Conservation (phyloP, 2,113 vertebrate genomes). For the Macquaria ambigua region DNA sequence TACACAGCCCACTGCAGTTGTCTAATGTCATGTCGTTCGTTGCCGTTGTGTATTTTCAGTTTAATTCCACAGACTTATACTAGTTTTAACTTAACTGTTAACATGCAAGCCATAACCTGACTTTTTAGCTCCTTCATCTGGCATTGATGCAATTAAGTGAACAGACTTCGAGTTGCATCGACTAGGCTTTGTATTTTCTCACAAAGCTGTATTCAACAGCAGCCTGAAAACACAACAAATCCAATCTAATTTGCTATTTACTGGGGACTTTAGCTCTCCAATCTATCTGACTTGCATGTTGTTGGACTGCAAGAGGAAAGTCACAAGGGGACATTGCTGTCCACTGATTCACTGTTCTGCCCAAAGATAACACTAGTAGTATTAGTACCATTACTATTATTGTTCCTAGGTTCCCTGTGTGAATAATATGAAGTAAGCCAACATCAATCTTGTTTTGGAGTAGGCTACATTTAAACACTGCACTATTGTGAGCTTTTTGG, state of each 20-base stretch:
- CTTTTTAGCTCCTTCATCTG: background rate
- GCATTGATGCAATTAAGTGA: background rate
- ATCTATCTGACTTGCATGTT: background rate
- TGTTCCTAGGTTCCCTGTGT: background rate
- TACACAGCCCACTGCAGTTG: too few species aligned
- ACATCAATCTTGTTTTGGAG: background rate
- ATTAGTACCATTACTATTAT: background rate
- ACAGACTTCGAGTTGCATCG: too few species aligned
- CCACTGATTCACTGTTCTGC: background rate
- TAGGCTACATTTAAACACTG: background rate
- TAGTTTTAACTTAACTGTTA: background rate
- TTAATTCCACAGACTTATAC: background rate
- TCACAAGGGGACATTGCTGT: background rate
- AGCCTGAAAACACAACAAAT: background rate
- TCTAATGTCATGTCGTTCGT: too few species aligned
- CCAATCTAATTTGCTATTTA: background rate
- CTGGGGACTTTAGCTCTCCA: background rate
- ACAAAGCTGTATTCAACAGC: background rate
- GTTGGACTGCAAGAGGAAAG: background rate
- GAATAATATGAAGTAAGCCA: background rate
- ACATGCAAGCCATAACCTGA: background rate
- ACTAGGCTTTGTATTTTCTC: background rate
- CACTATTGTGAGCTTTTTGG: background rate
- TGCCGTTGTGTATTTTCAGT: too few species aligned
- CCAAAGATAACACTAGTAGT: background rate